These are phyloP conservation scores for Lampropteryx suffumata DNA, from an alignment of 2,888 invertebrate genomes.

Conservation along the genomic window DNA sequence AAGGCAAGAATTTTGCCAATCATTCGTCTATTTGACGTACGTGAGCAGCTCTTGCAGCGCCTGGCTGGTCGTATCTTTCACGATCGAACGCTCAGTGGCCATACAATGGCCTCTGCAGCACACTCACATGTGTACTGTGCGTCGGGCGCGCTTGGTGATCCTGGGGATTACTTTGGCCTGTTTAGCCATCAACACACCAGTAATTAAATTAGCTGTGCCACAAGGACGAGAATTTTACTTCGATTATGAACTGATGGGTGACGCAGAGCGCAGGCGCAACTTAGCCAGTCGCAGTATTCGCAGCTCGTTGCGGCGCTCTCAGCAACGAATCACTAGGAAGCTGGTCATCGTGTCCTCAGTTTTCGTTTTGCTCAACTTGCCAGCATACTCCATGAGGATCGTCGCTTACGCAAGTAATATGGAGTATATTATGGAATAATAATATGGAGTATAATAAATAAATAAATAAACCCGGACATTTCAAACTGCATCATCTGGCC, in stretches of 20 bases:
- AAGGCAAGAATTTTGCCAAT: constrained; percentile 85
- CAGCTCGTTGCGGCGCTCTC: constrained; percentile 67
- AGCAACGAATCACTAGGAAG: constrained; percentile 91
- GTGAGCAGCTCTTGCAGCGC: constrained; percentile 90
- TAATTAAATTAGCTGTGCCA: constrained; percentile 41
- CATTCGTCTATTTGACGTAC: constrained; percentile 88
- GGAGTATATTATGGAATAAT: too few relatives aligned
- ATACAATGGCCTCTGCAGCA: constrained; percentile 89
- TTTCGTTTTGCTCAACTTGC: constrained; percentile 90
- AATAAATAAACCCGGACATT: too few relatives aligned
- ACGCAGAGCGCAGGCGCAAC: constrained; percentile 82
- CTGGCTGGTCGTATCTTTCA: constrained; percentile 94
- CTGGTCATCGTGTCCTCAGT: constrained; percentile 91
- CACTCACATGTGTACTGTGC: constrained; percentile 87
- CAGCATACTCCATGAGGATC: constrained; percentile 88
- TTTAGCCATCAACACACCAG: constrained; percentile 63
- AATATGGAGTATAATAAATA: too few relatives aligned
- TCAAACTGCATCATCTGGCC: too few relatives aligned
- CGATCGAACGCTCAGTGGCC: constrained; percentile 92
- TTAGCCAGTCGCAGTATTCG: background rate
- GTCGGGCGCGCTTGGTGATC: constrained; percentile 86
- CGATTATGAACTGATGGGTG: constrained; percentile 71
- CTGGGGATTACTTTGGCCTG: constrained; percentile 75
- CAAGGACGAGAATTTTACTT: constrained; percentile 72
- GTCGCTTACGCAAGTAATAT: constrained; percentile 82